These are phyloP conservation scores for Pseudomyrmex sp. DNA, from an alignment of 1,140 invertebrate genomes.

Conservation along the genomic window DNA sequence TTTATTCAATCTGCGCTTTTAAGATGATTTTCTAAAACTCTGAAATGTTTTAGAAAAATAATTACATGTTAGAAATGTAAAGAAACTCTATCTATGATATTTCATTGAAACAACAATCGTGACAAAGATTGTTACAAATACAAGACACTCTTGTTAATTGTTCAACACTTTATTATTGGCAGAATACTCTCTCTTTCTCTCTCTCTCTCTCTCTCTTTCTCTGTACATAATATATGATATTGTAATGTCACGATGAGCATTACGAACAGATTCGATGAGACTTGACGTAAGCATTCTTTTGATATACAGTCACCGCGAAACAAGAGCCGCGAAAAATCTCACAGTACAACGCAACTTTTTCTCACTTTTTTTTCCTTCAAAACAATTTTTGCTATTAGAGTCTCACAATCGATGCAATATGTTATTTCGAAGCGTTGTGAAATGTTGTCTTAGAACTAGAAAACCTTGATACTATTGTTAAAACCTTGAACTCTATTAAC, in stretches of 20 bases:
- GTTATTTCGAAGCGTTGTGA: too few relatives aligned
- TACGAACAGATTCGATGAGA: conserved; percentile 71
- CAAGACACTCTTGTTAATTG: conserved; percentile 74
- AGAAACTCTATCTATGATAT: too few relatives aligned
- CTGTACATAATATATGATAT: conserved; percentile 75
- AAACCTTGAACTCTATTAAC: too few relatives aligned
- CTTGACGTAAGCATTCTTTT: conserved; percentile 72
- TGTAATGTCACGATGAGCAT: conserved; percentile 72
- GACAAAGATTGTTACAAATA: not conserved
- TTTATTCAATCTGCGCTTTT: too few relatives aligned
- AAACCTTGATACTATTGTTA: not conserved
- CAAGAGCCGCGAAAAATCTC: not conserved
- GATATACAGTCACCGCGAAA: conserved; percentile 58
- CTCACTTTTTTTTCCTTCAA: not conserved
- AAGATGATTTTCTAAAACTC: too few relatives aligned
- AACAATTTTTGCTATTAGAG: not conserved
- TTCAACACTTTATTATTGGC: conserved; percentile 82
- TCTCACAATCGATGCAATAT: not conserved
- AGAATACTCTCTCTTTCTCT: conserved; percentile 77
- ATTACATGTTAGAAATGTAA: too few relatives aligned
- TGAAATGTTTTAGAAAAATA: too few relatives aligned
- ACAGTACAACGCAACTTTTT: not conserved
- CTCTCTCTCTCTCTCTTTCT: conserved; percentile 52
- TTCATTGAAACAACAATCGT: too few relatives aligned
- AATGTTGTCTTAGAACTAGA: not conserved